Conservation (phyloP, 2,113 vertebrate species). For the Anarhynchus alexandrinus region DNA sequence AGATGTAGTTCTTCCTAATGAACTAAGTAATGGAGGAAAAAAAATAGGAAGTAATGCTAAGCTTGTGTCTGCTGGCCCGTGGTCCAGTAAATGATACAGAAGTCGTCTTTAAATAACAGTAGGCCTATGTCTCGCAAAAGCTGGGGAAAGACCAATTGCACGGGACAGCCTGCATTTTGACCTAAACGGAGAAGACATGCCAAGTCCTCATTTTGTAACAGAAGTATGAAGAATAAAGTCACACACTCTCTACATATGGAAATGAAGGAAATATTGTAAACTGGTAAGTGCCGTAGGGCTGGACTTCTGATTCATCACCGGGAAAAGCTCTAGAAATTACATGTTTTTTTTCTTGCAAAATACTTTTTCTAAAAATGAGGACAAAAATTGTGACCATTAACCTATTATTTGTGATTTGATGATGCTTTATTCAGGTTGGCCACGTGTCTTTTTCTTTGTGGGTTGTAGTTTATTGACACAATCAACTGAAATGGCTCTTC, state of each 20-base stretch:
- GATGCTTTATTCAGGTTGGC: background rate
- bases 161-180: background rate
- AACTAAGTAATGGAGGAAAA: background rate
- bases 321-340: background rate
- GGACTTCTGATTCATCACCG: background rate
- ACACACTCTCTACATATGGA: background rate
- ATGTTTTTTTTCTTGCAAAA: background rate
- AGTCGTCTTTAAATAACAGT: background rate
- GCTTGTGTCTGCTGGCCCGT: background rate
- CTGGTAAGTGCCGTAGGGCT: background rate
- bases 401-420: background rate
- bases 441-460: background rate
- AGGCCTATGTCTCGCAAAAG: background rate
- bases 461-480: constrained; percentile 19
- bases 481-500: constrained; percentile 41
- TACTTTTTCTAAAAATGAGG: background rate
- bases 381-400: background rate
- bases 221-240: background rate
- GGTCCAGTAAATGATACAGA: background rate
- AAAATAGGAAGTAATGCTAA: background rate
- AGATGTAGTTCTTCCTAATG: background rate
- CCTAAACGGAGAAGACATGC: background rate
- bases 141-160: background rate
- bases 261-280: background rate
- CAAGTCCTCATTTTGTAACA: background rate